Percentiles rank a stretch among this genome's conserved stretches.
phyloP scores from a whole-genome alignment of 23 tunicate genomes.

The Phallusia fumigata region DNA sequence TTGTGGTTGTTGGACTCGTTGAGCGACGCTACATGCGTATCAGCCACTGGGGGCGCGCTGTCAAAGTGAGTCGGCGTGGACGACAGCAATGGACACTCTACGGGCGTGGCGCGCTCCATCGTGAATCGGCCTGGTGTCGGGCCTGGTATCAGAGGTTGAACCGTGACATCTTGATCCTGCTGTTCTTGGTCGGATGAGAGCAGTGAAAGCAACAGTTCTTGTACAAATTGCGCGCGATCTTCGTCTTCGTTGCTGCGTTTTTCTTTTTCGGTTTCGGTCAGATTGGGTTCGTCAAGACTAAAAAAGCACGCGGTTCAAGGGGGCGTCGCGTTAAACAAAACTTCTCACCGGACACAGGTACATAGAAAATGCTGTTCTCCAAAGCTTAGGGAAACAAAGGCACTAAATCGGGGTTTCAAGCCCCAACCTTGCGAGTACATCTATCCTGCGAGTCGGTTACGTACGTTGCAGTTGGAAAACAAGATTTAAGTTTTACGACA shows the following conservation, averaged over 20 bases:
- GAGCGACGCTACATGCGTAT: background rate
- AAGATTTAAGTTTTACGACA: too few relatives aligned
- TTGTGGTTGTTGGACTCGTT: constrained; percentile 3
- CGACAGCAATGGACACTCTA: constrained; percentile 41
- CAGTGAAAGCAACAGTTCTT: constrained; percentile 58
- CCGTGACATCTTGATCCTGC: background rate
- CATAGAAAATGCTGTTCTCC: too few relatives aligned
- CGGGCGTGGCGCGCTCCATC: constrained; percentile 51
- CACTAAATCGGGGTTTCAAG: too few relatives aligned
- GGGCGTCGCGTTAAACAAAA: too few relatives aligned
- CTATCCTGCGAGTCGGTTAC: too few relatives aligned
- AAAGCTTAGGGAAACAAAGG: too few relatives aligned
- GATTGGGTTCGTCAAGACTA: constrained; percentile 47
- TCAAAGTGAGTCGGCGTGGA: constrained; percentile 11
- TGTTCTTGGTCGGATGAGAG: constrained; percentile 21
- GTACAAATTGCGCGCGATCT: constrained; percentile 61
- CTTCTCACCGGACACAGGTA: too few relatives aligned
- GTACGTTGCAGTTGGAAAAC: too few relatives aligned
- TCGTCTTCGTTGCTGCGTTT: constrained; percentile 35
- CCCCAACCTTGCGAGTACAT: too few relatives aligned
- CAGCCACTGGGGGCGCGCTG: background rate
- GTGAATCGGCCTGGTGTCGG: constrained; percentile 8
- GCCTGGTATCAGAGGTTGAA: background rate
- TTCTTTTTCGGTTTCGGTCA: constrained; percentile 36
- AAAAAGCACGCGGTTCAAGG: constrained; percentile 1